A percentile compares a stretch with the other conserved stretches of the same genome.
Conservation (phyloP, 2,797 vertebrate species). For the Sebastes melanostomus region DNA sequence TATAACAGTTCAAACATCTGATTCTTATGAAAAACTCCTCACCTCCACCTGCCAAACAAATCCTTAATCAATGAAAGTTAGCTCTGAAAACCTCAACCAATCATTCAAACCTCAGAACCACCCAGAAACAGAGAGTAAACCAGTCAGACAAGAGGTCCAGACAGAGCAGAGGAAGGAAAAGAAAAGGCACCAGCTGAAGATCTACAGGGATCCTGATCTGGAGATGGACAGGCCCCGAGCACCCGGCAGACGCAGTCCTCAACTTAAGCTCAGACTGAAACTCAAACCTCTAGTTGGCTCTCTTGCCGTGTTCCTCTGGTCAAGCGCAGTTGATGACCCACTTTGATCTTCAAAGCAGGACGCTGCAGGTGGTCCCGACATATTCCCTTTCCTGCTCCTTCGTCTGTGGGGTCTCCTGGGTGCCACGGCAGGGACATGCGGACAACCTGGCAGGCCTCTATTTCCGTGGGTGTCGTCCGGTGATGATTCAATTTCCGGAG, state of each 20-base stretch:
- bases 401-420: constrained; percentile 47
- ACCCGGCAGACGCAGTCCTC: constrained; percentile 65
- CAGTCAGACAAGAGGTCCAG: background rate
- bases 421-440: constrained; percentile 40
- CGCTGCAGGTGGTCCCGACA: constrained; percentile 23
- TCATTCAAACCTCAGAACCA: constrained; percentile 28
- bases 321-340: constrained; percentile 64
- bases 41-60: constrained; percentile 32
- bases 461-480: constrained; percentile 38
- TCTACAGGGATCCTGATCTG: constrained; percentile 40
- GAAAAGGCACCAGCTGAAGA: constrained; percentile 23
- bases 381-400: constrained; percentile 43
- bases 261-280: constrained; percentile 71
- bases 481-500: constrained; percentile 34
- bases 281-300: constrained; percentile 86
- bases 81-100: constrained; percentile 10
- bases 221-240: constrained; percentile 49
- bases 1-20: background rate
- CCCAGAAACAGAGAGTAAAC: constrained; percentile 16
- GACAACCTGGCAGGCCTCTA: constrained; percentile 17
- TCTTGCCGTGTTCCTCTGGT: constrained; percentile 67
- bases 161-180: constrained; percentile 34
- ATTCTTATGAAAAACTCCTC: constrained; percentile 10
- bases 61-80: background rate
- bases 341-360: constrained; percentile 62